These are phyloP conservation scores for Ceratitis capitata DNA, from an alignment of 1,140 invertebrate genomes.

Conservation along the genomic window DNA sequence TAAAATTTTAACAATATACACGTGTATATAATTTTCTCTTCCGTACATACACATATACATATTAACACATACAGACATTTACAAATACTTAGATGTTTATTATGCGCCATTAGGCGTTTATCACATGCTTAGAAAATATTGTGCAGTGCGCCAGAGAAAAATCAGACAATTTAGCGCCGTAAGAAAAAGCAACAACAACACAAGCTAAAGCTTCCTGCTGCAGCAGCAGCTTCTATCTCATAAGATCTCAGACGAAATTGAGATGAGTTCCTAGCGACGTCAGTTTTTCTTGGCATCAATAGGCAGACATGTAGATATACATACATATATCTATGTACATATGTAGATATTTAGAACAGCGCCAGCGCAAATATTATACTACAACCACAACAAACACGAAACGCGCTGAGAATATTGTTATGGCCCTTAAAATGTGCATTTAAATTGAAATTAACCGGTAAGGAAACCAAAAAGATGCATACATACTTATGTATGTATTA, in stretches of 20 bases:
- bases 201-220: background rate
- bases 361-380: no score
- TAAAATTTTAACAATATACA: no score
- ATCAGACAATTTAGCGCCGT: background rate
- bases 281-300: background rate
- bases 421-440: constrained; percentile 11
- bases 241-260: background rate
- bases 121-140: background rate
- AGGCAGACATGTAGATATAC: no score
- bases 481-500: background rate
- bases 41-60: background rate
- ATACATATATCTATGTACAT: no score
- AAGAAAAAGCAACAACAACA: background rate
- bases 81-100: background rate
- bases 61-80: background rate
- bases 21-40: no score
- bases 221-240: background rate
- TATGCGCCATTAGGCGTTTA: background rate
- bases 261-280: background rate
- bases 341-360: no score
- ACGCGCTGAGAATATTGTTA: background rate
- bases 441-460: background rate
- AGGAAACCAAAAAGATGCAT: background rate
- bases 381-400: background rate
- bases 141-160: background rate